Conservation (phyloP, 2,797 vertebrate genomes). For the Melanotaenia nigrans region DNA sequence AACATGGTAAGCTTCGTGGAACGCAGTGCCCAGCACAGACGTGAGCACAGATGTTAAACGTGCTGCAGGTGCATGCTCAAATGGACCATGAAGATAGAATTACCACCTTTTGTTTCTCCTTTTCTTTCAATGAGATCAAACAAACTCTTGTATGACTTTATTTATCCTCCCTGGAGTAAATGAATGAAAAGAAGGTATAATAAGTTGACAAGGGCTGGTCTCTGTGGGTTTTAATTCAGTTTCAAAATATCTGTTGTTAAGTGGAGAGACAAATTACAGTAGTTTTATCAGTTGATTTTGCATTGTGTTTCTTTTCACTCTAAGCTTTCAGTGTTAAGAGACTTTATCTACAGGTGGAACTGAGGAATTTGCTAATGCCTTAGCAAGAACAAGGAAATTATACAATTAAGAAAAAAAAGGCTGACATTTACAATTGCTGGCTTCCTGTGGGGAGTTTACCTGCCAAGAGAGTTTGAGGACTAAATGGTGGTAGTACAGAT, state of each 20-base stretch:
- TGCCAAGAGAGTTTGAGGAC: background rate
- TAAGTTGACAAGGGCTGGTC: constrained; percentile 63
- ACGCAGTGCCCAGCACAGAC: constrained; percentile 47
- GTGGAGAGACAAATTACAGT: background rate
- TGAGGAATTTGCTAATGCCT: background rate
- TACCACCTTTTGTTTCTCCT: constrained; percentile 76
- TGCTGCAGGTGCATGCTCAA: constrained; percentile 58
- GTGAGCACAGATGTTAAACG: constrained; percentile 75
- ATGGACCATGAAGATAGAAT: constrained; percentile 73
- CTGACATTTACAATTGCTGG: background rate
- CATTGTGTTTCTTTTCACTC: background rate
- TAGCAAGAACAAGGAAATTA: background rate
- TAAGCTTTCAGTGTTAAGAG: background rate
- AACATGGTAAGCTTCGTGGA: constrained; percentile 26
- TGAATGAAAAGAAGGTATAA: constrained; percentile 46
- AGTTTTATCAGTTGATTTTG: background rate
- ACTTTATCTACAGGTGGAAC: background rate
- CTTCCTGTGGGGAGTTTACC: background rate
- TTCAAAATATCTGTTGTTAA: background rate
- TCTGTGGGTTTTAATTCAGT: constrained; percentile 33
- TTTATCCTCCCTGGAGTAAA: constrained; percentile 63
- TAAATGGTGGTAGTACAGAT: background rate
- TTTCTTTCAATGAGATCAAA: constrained; percentile 75
- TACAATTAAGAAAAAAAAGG: background rate
- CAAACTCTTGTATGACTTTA: constrained; percentile 52